Evolutionary conservation across 1,140 invertebrate species (phyloP), one percentile per base, ranked within the genome.

Genomic region (Zaprionus nigranus): DNA sequence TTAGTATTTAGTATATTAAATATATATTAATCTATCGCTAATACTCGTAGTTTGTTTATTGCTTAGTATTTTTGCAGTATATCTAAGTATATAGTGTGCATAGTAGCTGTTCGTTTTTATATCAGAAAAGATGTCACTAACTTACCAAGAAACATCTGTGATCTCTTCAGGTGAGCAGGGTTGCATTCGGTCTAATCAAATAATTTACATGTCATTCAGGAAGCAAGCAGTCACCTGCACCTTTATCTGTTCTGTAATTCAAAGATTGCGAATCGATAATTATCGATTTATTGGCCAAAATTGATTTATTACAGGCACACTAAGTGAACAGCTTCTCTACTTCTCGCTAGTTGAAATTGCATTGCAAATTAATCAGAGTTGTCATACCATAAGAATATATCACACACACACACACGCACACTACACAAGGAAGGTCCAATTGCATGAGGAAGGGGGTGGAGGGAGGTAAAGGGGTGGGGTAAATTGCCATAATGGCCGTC

Each of bases 401-500:
- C 28, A 57, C 15, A 22, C 17, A n/a, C 34, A 36, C 11, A 36
- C n/a, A n/a, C 13, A 5, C 20, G n/a, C n/a, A n/a, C 13, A 5
- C 20, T 24, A 5, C 20, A 43, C 36, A 62, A 56, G 15, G 0
- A 2, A 3, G n/a, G 15, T 46, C 40, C 36, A 60, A 74, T n/a
- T n/a, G n/a, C n/a, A n/a, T n/a, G n/a, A n/a, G n/a, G n/a, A n/a
- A 57, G 28, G 28, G 28, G 28, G 28, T 30, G 2, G 3, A 0
- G 30, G 30, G 30, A 11, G 30, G 30, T 34, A 3, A 34, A 11
- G 9, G 30, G 30, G 30, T 34, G 30, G 30, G 30, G 30, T 34
- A 34, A 34, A 11, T 68, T 74, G 60, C 58, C 67, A 60, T 46
- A 56, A 68, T 74, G 58, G 38, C 46, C 28, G 57, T 34, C 54